These are phyloP conservation scores for Cliona cf. orientalis DNA, from an alignment of 37 sponge, comb jelly and placozoan genomes.

Conservation along the genomic window DNA sequence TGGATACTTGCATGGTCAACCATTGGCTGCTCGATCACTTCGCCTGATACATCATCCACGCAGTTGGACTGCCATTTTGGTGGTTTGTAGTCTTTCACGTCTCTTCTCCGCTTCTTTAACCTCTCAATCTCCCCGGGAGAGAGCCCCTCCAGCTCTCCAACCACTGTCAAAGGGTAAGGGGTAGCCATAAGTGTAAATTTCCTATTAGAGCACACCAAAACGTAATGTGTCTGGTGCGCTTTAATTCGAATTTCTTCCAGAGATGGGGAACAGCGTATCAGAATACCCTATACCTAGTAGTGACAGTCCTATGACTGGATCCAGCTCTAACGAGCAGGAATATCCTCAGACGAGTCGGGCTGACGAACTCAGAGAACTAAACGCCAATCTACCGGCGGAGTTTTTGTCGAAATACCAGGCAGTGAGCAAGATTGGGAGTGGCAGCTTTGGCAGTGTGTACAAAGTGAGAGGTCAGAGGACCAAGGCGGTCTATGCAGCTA, in stretches of 20 bases:
- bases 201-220: too few species aligned
- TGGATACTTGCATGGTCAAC: conserved; percentile 79
- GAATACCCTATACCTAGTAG: too few species aligned
- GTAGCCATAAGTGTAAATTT: too few species aligned
- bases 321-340: neutral
- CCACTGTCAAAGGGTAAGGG: neutral
- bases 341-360: neutral
- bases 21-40: conserved; percentile 44
- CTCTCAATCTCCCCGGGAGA: conserved; percentile 48
- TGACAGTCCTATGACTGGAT: too few species aligned
- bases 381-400: conserved; percentile 22
- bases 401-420: conserved; percentile 59
- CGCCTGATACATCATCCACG: conserved; percentile 64
- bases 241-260: neutral
- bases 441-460: conserved; percentile 84
- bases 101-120: conserved; percentile 55
- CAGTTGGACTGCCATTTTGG: conserved; percentile 58
- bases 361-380: too few species aligned
- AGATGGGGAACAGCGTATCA: conserved; percentile 5
- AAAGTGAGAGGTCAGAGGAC: conserved; percentile 69
- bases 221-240: too few species aligned
- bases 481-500: conserved; percentile 69
- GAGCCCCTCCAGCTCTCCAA: neutral
- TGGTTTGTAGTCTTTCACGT: conserved; percentile 60
- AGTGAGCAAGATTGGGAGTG: conserved; percentile 59